A percentile compares a stretch with the other conserved stretches of the same genome.
Evolutionary conservation across 2,888 invertebrate genomes (phyloP).

Genomic region (Podotricha telesiphe): DNA sequence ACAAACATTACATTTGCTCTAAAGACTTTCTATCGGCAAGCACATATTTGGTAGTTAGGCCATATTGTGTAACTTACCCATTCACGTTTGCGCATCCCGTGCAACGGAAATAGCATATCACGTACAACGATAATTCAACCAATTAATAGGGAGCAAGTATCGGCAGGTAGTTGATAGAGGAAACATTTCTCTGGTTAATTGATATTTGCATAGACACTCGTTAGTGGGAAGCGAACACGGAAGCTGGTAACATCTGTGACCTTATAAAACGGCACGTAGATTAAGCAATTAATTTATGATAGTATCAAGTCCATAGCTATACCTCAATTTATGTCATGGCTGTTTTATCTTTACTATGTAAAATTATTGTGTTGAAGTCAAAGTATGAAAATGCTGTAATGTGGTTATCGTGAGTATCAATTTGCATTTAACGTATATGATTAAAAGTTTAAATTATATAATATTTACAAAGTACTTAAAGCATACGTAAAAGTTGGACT

Average conservation of each 20-base stretch:
- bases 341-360: neutral
- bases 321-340: slow-evolving; percentile 17
- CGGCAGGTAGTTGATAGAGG: slow-evolving; percentile 54
- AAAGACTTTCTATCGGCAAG: neutral
- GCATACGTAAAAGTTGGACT: too few relatives aligned
- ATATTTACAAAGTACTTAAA: too few relatives aligned
- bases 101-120: slow-evolving; percentile 57
- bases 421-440: too few relatives aligned
- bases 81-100: slow-evolving; percentile 32
- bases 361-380: neutral
- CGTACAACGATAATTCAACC: slow-evolving; percentile 57
- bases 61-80: slow-evolving; percentile 36
- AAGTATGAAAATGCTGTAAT: neutral
- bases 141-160: slow-evolving; percentile 57
- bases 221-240: slow-evolving; percentile 50
- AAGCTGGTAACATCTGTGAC: slow-evolving; percentile 53
- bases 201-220: slow-evolving; percentile 64
- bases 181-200: slow-evolving; percentile 65
- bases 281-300: slow-evolving; percentile 49
- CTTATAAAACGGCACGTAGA: slow-evolving; percentile 49
- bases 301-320: slow-evolving; percentile 24
- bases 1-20: neutral
- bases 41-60: neutral
- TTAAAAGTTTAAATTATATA: too few relatives aligned
- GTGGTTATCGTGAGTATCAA: neutral